Base-by-base conservation (phyloP, 2,888 invertebrate genomes). In the Drosophila austrosaltans region DNA sequence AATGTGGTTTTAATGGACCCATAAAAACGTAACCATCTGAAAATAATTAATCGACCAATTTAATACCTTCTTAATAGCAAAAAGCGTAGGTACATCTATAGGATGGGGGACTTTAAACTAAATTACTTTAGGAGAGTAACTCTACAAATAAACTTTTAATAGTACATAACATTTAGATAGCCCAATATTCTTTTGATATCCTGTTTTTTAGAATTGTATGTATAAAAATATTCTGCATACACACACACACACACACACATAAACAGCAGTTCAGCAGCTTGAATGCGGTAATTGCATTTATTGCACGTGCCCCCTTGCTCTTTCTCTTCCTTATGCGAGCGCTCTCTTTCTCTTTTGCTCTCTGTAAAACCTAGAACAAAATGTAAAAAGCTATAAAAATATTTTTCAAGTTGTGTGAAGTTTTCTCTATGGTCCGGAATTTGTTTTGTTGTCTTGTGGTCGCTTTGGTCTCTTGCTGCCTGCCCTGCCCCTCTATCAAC, bases 251-350 rank as follows among this genome's bases (percentile, higher is more conserved):
- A 62, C 32, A 8, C 16, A 66, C 22, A 53, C 48, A 20, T 61
- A 66, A 8, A 64, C 40, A 72, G 16, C 63, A 69, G 64, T 65
- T 65, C 65, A 68, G 72, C 62, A 63, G 73, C 79, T 68, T 70
- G 79, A 71, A 82, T 82, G 85, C 73, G 76, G 88, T 88, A 83
- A 83, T 87, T 88, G 86, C 88, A 88, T 85, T 87, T 87, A 83
- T 80, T 83, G 82, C 87, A 86, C 87, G 82, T 82, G 82, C 85
- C 71, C 71, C 40, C 42, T 44, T 36, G 44, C 69, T 56, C 68
- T 77, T 69, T 79, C 58, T 66, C 57, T 63, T 61, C 25, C 66
- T 57, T 60, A 57, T 63, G 54, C 36, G 1, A 36, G 36, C 36
- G 36, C 65, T 66, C 63, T 61, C 70, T 75, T 57, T 56, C 57